Evolutionary conservation across 2,888 invertebrate genomes (phyloP).

Genomic region (Dolomedes plantarius): DNA sequence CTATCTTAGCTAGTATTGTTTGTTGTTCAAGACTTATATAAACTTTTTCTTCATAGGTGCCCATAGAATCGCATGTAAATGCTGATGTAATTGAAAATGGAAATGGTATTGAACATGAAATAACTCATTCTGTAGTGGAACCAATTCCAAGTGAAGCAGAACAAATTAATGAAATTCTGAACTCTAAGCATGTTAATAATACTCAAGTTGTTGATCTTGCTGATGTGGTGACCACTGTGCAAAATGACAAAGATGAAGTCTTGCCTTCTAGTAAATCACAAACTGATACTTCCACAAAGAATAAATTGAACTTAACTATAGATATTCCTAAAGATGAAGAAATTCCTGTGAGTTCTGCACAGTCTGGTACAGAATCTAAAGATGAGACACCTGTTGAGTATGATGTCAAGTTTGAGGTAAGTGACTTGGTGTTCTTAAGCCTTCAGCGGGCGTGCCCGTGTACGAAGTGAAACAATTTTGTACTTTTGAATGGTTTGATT

Average conservation of each 20-base stretch:
- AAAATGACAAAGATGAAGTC: background rate
- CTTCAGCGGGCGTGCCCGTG: no score
- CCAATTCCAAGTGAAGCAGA: conserved; percentile 3
- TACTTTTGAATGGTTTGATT: background rate
- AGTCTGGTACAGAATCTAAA: conserved; percentile 17
- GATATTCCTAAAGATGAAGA: conserved; percentile 59
- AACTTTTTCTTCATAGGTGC: background rate
- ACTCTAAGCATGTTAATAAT: background rate
- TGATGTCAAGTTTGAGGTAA: conserved; percentile 64
- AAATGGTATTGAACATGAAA: conserved; percentile 34
- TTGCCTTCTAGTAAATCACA: background rate
- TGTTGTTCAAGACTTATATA: no score
- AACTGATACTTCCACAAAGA: conserved; percentile 46
- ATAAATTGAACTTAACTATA: conserved; percentile 56
- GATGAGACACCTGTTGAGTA: conserved; percentile 19
- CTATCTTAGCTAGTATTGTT: no score
- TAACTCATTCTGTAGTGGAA: conserved; percentile 20
- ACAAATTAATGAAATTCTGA: conserved; percentile 2
- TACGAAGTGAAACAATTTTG: background rate
- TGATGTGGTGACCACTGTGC: background rate
- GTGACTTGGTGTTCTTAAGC: background rate
- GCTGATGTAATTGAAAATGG: conserved; percentile 27
- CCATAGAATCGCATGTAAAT: conserved; percentile 9
- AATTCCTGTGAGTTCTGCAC: background rate
- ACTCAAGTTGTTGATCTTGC: background rate